A percentile compares a stretch with the other conserved stretches of the same genome.
These are phyloP conservation scores for Gobionotothen gibberifrons DNA, from an alignment of 2,797 vertebrate species.

Conservation along the genomic window DNA sequence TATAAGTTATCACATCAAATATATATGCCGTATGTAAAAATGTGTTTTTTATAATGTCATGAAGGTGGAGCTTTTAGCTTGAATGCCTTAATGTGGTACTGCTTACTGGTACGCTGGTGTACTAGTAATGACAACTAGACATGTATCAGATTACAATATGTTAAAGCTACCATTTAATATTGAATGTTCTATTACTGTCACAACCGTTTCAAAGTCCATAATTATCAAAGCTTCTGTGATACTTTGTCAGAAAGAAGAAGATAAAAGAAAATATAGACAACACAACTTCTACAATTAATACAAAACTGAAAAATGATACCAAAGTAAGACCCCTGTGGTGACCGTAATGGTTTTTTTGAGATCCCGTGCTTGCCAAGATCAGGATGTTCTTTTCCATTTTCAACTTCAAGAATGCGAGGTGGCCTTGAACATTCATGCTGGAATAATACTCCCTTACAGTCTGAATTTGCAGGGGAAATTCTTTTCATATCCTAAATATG, in stretches of 20 bases:
- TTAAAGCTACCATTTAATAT: conserved; percentile 49
- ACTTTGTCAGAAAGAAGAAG: conserved; percentile 15
- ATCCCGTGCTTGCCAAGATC: conserved; percentile 82
- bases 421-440: conserved; percentile 81
- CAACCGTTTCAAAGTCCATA: conserved; percentile 47
- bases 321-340: conserved; percentile 23
- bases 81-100: conserved; percentile 38
- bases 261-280: conserved; percentile 11
- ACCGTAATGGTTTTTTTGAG: conserved; percentile 47
- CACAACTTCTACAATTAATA: conserved; percentile 33
- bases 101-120: conserved; percentile 69
- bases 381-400: conserved; percentile 86
- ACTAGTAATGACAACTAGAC: conserved; percentile 51
- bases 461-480: conserved; percentile 48
- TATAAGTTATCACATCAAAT: conserved; percentile 58
- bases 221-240: conserved; percentile 29
- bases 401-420: conserved; percentile 82
- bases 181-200: conserved; percentile 41
- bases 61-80: conserved; percentile 30
- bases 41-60: conserved; percentile 34
- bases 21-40: conserved; percentile 53
- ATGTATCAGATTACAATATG: conserved; percentile 36
- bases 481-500: conserved; percentile 55
- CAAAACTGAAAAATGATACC: conserved; percentile 33
- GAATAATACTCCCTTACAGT: conserved; percentile 79